Conservation (phyloP, 2,888 invertebrate genomes). For the Drosophila emarginata region DNA sequence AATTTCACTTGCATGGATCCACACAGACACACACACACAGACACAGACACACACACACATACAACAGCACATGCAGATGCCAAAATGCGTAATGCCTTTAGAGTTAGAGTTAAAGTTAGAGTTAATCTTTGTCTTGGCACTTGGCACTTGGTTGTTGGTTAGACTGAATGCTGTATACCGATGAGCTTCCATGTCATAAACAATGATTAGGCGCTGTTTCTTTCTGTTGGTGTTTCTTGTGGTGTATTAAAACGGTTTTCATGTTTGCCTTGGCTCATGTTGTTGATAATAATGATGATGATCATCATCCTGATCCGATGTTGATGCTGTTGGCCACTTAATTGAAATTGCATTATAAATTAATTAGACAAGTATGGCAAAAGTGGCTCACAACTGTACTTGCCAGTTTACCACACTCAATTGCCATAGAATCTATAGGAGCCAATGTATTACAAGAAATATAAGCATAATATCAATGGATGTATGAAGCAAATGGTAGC, state of each 20-base stretch:
- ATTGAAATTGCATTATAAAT: constrained; percentile 54
- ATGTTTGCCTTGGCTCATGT: constrained; percentile 30
- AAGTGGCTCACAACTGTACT: constrained; percentile 44
- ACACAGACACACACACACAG: constrained; percentile 7
- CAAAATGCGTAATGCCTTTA: constrained; percentile 11
- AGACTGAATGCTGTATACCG: constrained; percentile 9
- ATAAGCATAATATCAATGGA: too few relatives aligned
- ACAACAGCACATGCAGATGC: not conserved
- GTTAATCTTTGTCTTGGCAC: not conserved
- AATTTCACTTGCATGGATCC: constrained; percentile 64
- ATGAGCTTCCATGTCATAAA: constrained; percentile 63
- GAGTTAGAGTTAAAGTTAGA: constrained; percentile 19
- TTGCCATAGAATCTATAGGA: not conserved
- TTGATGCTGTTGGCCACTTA: constrained; percentile 17
- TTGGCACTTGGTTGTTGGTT: not conserved
- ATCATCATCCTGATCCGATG: constrained; percentile 1
- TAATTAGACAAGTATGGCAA: constrained; percentile 51
- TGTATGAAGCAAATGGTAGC: too few relatives aligned
- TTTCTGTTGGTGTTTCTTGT: constrained; percentile 37
- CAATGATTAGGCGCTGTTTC: constrained; percentile 66
- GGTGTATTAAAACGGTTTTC: constrained; percentile 69
- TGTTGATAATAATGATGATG: constrained; percentile 27
- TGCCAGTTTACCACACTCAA: constrained; percentile 7
- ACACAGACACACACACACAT: constrained; percentile 14
- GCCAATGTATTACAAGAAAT: too few relatives aligned